Base-by-base conservation (phyloP, 92 coral and sea anemone species). In the Paramuricea clavata region DNA sequence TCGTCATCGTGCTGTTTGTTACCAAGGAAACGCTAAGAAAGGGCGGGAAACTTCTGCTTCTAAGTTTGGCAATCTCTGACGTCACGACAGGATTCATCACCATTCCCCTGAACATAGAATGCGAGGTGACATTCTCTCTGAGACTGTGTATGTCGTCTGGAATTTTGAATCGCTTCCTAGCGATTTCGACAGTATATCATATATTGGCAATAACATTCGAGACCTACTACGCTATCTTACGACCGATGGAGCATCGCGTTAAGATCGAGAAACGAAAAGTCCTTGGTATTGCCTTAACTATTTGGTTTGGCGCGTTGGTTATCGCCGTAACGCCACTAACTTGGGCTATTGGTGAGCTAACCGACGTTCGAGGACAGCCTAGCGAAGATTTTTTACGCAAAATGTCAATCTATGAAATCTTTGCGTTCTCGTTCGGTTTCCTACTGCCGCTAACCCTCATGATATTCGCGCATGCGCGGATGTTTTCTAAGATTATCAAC, bases 391-490 rank as follows among this genome's bases (percentile, higher is more conserved):
- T 79, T 41, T 1, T 57, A 5, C n/a, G 50, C 0, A 79, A 79
- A 39, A 64, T 54, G 49, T 15, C 73, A 16, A 60, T 61, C n/a
- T 79, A 79, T 28, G 84, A 79, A 17, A 33, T 79, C 30, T 44
- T 61, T 42, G 71, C 54, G 2, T 15, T 79, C 52, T 15, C 52
- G 49, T 44, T 60, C 57, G 84, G 84, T 5, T 79, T 79, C 36
- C 61, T 79, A 8, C 31, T 79, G 54, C 84, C 84, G 23, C 33
- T 79, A 4, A 34, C 73, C 7, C 52, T 79, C 15, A 79, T 79
- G 84, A 47, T 79, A 30, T 59, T 79, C 16, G 84, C 84, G 12
- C 84, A 79, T 60, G 73, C 57, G 73, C 50, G 73, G 31, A 79
- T 79, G 84, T 79, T 79, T n/a, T 17, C 73, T 17, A 36, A 22